Base-by-base conservation (phyloP, 2,113 vertebrate genomes). In the Garra rufa region DNA sequence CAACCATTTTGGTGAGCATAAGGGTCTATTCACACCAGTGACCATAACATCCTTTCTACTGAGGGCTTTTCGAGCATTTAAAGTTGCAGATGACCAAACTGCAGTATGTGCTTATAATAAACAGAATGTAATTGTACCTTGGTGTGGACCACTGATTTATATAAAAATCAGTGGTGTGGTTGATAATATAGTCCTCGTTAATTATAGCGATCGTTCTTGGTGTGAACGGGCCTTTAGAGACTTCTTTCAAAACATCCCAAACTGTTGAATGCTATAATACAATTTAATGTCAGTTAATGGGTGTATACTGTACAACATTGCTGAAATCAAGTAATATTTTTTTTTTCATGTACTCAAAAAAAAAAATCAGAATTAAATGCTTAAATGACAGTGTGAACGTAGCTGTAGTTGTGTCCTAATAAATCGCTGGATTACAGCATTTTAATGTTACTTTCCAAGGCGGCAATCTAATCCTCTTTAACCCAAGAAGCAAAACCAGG, bases 401-500 rank as follows among this genome's bases (percentile, higher is more conserved):
- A n/a, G n/a, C n/a, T n/a, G 1, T n/a, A 13, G 5, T 43, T 43
- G 11, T n/a, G n/a, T 44, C 38, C 41, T 73, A 44, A 24, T 46
- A 73, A 73, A 73, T 73, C 4, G 21, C 1, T 59, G 55, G n/a
- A 59, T 59, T 59, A 10, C n/a, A 59, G 10, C 24, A 63, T 11
- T 46, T 0, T 67, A 2, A 19, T 41, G 9, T 2, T 34, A 69
- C 17, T 38, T 24, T 28, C 76, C 19, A 75, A 46, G 43, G 52
- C 69, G 14, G 34, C 50, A 67, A 59, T 74, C 73, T 59, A 61
- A 46, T 83, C 57, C 38, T 67, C 5, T 43, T 63, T 24, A 52
- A 52, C 77, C 69, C 83, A 73, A 13, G 52, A 82, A 76, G 73
- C 41, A 44, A 63, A 63, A 71, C 50, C 78, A 84, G 83, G 63